Base-by-base conservation (phyloP, 2,797 vertebrate genomes). In the Nyctalus aviator region DNA sequence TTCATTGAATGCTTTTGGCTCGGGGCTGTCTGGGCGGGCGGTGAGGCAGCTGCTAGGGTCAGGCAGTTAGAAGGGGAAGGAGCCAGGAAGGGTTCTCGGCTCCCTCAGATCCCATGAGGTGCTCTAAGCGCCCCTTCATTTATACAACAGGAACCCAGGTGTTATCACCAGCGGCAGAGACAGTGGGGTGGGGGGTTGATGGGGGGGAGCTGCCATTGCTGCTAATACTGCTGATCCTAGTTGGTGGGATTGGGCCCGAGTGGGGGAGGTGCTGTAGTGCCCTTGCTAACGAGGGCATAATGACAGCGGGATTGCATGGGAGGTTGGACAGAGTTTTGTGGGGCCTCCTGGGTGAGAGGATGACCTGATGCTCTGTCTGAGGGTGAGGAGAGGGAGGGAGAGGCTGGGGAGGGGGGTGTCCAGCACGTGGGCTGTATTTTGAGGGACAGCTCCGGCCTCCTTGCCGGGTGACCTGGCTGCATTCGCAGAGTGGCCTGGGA, bases 211-310 rank as follows among this genome's bases (percentile, higher is more conserved):
- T 62, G 86, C 62, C 62, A 15, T 17, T 55, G 83, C 73, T 90
- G 35, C n/a, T 32, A 8, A 15, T 53, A 6, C 25, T 44, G 48
- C 62, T 55, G 71, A 7, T 57, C 84, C 17, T 32, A 23, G 21
- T 76, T 88, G 32, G n/a, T 69, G 11, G 20, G 11, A 59, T 2
- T 64, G 32, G 87, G 64, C 32, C 10, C 21, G 68, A 9, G 13
- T 18, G 1, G n/a, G 17, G 17, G 17, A 10, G 14, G 27, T 37
- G n/a, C 55, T 15, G 0, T 11, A 37, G 57, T 8, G 15, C 59
- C 79, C 0, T 0, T 37, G 35, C n/a, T 20, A 6, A 44, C 6
- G 55, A n/a, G 12, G 37, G 11, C 20, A 23, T 20, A 9, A 44
- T 7, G 55, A 32, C 17, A 37, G 8, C 20, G 46, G 69, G 15